Base-by-base conservation (phyloP, 1,140 invertebrate genomes). In the Drosophila kikkawai region DNA sequence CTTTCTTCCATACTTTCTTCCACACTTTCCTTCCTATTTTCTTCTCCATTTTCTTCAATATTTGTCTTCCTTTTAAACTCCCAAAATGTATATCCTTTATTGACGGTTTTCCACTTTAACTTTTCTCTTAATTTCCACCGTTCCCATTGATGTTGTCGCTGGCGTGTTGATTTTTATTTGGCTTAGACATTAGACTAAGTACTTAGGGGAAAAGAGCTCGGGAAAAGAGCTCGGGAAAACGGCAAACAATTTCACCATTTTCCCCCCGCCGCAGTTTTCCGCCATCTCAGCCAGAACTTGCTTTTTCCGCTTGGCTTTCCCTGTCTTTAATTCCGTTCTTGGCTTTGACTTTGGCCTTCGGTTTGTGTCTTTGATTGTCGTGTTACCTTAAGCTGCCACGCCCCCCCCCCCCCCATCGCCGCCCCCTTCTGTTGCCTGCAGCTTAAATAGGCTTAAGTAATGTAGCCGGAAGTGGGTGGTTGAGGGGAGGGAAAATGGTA, bases 391-490 rank as follows among this genome's bases (percentile, higher is more conserved):
- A 55, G 78, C 73, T 26, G 32, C 50, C 45, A 34, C 36, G 8
- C 32, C 37, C 69, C 39, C 7, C 1, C 7, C 1, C 12, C 19
- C 0, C 8, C 4, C 4, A 29, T 1, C 44, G 12, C 7, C 15
- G 9, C 53, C 34, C 22, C 44, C 26, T 29, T n/a, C 39, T 32
- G 9, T 29, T 13, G 22, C 39, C 41, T 56, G 77, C 51, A 53
- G 80, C 80, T 87, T 88, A 83, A 87, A 83, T 74, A 78, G 71
- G 83, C 83, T 87, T 88, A 83, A 83, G 83, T 80, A 88, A 78
- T 80, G 76, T 73, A 67, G 48, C 41, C 44, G 50, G 59, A 58
- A 64, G 34, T 42, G 37, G 56, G 17, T 17, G 29, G 3, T 15
- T 15, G 19, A 5, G 6, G 17, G 15, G 26, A 1, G 2, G 15